A percentile compares a stretch with the other conserved stretches of the same genome.
phyloP scores from a whole-genome alignment of 2,888 invertebrate species.

The Agriopis leucophaearia region DNA sequence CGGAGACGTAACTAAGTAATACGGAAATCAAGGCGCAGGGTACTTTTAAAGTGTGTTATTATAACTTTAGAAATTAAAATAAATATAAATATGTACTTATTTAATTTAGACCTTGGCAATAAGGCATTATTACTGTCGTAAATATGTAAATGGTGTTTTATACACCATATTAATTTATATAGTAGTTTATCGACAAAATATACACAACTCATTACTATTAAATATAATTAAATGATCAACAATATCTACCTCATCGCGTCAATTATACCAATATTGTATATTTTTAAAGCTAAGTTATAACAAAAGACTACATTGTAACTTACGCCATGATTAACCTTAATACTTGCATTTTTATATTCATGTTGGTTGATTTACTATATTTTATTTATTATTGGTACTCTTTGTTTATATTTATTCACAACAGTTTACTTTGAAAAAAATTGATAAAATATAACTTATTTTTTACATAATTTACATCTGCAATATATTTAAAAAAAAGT shows the following conservation, averaged over 20 bases:
- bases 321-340: not conserved
- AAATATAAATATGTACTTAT: not conserved
- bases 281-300: not conserved
- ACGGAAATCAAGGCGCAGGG: not conserved
- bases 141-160: not conserved
- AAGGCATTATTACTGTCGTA: not conserved
- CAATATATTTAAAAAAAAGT: not conserved
- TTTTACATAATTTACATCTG: not conserved
- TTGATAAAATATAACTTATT: not conserved
- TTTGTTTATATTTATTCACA: not conserved
- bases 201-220: not conserved
- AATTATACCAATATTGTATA: not conserved
- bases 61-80: not conserved
- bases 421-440: not conserved
- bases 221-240: not conserved
- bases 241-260: not conserved
- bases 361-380: not conserved
- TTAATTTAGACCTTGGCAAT: not conserved
- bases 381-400: not conserved
- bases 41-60: constrained; percentile 1
- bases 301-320: not conserved
- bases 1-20: not conserved
- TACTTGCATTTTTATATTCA: not conserved
- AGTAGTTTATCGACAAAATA: not conserved
- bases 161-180: not conserved